A percentile compares a stretch with the other conserved stretches of the same genome.
These are phyloP conservation scores for Sternarchorhynchus goeldii DNA, from an alignment of 2,797 vertebrate genomes.

Conservation along the genomic window DNA sequence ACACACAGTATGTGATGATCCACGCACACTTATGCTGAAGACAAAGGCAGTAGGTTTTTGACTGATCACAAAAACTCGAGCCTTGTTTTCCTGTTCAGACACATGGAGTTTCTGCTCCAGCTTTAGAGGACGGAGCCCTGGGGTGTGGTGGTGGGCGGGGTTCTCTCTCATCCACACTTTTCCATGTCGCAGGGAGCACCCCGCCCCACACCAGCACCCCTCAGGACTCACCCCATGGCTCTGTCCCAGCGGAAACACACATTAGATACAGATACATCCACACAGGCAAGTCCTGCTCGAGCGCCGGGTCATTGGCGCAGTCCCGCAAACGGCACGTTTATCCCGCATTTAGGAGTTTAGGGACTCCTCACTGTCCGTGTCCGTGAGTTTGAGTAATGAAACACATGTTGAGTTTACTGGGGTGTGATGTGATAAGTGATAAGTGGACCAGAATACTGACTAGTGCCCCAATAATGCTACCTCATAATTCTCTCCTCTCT, in stretches of 20 bases:
- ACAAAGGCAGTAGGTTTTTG: neutral
- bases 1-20: too few relatives aligned
- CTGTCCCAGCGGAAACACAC: constrained; percentile 39
- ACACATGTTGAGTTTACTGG: neutral
- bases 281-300: constrained; percentile 57
- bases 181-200: constrained; percentile 59
- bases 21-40: too few relatives aligned
- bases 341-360: neutral
- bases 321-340: neutral
- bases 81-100: neutral
- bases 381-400: neutral
- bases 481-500: neutral
- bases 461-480: too few relatives aligned
- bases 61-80: neutral
- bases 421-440: neutral
- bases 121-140: constrained; percentile 23
- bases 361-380: neutral
- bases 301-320: neutral
- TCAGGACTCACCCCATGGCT: constrained; percentile 50
- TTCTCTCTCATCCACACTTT: constrained; percentile 56
- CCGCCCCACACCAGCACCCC: constrained; percentile 60
- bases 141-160: constrained; percentile 41
- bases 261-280: constrained; percentile 55
- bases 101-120: neutral
- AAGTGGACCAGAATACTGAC: too few relatives aligned